Conservation (phyloP, 2,113 vertebrate genomes). For the Noctilio leporinus region DNA sequence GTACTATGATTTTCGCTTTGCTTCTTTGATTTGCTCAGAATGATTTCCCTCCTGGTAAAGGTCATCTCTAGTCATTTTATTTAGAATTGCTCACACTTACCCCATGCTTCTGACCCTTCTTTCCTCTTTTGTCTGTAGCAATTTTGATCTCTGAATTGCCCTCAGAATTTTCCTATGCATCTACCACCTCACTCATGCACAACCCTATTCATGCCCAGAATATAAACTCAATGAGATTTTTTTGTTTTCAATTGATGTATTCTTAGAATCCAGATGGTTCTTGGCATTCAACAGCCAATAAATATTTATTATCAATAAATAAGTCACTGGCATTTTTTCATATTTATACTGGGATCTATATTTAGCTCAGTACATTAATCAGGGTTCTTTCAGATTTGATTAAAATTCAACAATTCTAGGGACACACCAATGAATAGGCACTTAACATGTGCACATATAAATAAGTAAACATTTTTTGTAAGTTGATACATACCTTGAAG, state of each 20-base stretch:
- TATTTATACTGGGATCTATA: background rate
- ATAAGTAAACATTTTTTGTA: background rate
- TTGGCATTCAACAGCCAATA: background rate
- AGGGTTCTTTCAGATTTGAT: slow-evolving; percentile 37
- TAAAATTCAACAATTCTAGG: background rate
- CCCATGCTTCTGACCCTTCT: background rate
- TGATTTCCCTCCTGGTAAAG: background rate
- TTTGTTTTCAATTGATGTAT: background rate
- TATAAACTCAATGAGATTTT: background rate
- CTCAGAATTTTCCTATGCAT: background rate
- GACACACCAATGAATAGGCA: background rate
- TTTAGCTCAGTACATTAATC: slow-evolving; percentile 21
- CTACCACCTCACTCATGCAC: background rate
- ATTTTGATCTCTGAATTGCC: background rate
- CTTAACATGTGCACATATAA: background rate
- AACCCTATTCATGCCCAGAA: background rate
- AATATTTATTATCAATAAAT: slow-evolving; percentile 51
- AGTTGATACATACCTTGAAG: background rate
- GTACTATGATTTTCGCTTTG: background rate
- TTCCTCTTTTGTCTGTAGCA: background rate
- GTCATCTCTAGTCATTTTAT: background rate
- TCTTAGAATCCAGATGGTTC: background rate
- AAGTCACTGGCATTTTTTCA: slow-evolving; percentile 21
- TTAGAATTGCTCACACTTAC: background rate
- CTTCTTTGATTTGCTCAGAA: background rate